A percentile compares a stretch with the other conserved stretches of the same genome.
phyloP scores from a whole-genome alignment of 2,888 invertebrate genomes.

The Tenthredo livida region DNA sequence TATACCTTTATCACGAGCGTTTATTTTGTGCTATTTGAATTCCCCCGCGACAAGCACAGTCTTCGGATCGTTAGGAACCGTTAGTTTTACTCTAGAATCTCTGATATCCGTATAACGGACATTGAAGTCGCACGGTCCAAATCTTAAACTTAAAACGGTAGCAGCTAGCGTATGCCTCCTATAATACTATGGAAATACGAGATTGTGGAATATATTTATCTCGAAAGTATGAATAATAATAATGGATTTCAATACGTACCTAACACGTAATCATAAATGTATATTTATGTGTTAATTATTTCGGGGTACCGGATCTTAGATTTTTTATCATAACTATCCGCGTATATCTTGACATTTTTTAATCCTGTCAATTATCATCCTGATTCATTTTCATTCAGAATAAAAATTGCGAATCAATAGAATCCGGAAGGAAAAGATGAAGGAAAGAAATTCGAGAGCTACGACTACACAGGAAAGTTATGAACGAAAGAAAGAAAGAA shows the following conservation, averaged over 20 bases:
- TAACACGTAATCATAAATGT: neutral
- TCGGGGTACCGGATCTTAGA: neutral
- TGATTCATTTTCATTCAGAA: neutral
- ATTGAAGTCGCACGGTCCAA: slow-evolving; percentile 46
- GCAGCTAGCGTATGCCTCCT: neutral
- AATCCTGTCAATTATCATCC: too few relatives aligned
- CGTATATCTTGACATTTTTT: neutral
- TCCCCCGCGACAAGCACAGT: slow-evolving; percentile 55
- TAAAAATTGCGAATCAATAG: neutral
- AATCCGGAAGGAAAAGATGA: neutral
- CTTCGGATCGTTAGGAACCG: slow-evolving; percentile 43
- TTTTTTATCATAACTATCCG: neutral
- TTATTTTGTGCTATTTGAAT: slow-evolving; percentile 59
- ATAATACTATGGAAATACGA: neutral
- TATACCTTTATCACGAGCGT: slow-evolving; percentile 49
- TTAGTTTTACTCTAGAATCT: slow-evolving; percentile 43
- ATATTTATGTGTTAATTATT: neutral
- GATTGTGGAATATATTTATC: neutral
- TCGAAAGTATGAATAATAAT: neutral
- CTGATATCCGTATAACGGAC: slow-evolving; percentile 51
- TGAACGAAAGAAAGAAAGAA: neutral
- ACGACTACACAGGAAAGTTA: too few relatives aligned
- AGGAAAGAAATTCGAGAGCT: neutral
- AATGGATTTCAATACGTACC: neutral
- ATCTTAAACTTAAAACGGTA: slow-evolving; percentile 32